Percentiles rank a stretch among this genome's conserved stretches.
These are phyloP conservation scores for Drosophila sechellia DNA, from an alignment of 1,140 invertebrate genomes.

Conservation along the genomic window DNA sequence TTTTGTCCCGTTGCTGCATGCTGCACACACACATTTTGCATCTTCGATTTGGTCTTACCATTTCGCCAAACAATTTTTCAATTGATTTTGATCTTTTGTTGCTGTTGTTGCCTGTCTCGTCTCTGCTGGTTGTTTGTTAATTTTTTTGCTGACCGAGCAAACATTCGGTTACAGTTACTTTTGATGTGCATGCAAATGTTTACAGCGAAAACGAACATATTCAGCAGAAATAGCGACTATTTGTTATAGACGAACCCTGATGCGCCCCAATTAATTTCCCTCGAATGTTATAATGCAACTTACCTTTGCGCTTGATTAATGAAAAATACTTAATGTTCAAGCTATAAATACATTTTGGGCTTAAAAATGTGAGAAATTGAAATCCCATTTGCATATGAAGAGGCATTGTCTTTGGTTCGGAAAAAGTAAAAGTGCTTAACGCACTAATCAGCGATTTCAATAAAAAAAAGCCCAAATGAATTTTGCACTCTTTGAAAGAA, in stretches of 20 bases:
- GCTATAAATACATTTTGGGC: conserved; percentile 22
- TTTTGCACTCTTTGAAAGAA: conserved; percentile 31
- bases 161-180: conserved; percentile 53
- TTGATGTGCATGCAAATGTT: conserved; percentile 62
- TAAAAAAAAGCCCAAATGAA: conserved; percentile 60
- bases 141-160: conserved; percentile 37
- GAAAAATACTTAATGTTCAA: background rate
- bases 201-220: conserved; percentile 35
- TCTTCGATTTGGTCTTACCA: conserved; percentile 44
- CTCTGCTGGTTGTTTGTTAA: conserved; percentile 32
- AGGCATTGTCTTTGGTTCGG: conserved; percentile 22
- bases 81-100: conserved; percentile 52
- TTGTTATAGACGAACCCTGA: conserved; percentile 11
- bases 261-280: conserved; percentile 43
- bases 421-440: conserved; percentile 67
- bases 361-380: conserved; percentile 26
- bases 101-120: conserved; percentile 28
- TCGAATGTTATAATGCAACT: conserved; percentile 4
- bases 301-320: conserved; percentile 23
- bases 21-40: conserved; percentile 23
- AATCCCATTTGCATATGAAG: conserved; percentile 39
- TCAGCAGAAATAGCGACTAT: background rate
- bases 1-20: background rate
- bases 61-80: conserved; percentile 54
- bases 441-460: conserved; percentile 66